These are phyloP conservation scores for Brienomyrus longianalis DNA, from an alignment of 2,113 vertebrate genomes.

Conservation along the genomic window DNA sequence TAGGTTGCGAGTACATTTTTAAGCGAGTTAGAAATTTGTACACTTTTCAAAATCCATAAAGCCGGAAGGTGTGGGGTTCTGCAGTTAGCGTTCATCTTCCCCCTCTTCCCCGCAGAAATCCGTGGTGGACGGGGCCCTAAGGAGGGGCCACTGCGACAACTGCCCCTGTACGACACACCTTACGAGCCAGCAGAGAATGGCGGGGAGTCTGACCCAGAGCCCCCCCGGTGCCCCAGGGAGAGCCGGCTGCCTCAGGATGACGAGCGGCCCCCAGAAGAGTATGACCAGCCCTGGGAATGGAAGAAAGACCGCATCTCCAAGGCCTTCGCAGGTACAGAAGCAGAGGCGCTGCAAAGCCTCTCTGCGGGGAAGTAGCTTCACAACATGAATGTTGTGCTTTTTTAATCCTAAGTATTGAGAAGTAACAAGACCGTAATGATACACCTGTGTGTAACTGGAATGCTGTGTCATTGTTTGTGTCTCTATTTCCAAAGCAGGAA, in stretches of 20 bases:
- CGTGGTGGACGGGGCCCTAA: slow-evolving; percentile 53
- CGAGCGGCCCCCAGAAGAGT: slow-evolving; percentile 90
- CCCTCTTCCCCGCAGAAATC: slow-evolving; percentile 48
- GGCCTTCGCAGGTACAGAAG: slow-evolving; percentile 82
- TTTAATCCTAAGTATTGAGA: not conserved
- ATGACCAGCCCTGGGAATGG: slow-evolving; percentile 98
- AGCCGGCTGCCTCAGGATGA: slow-evolving; percentile 94
- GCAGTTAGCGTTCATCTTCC: not conserved
- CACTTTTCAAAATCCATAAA: not conserved
- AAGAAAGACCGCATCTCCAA: slow-evolving; percentile 87
- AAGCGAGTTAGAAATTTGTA: not conserved
- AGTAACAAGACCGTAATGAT: not conserved
- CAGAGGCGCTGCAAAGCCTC: not conserved
- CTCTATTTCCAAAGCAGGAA: not conserved
- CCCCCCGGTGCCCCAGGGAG: slow-evolving; percentile 66
- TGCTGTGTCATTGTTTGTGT: not conserved
- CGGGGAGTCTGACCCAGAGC: slow-evolving; percentile 73
- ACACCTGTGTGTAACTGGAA: not conserved
- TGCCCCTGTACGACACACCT: slow-evolving; percentile 66
- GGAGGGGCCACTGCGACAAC: slow-evolving; percentile 49
- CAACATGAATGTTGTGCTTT: not conserved
- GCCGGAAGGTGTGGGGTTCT: not conserved
- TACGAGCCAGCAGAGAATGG: slow-evolving; percentile 68
- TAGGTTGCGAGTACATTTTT: not conserved
- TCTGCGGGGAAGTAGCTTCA: not conserved